Evolutionary conservation across 2,888 invertebrate species (phyloP), one percentile per base, ranked within the genome.

Genomic region (Didymodactylos carnosus): DNA sequence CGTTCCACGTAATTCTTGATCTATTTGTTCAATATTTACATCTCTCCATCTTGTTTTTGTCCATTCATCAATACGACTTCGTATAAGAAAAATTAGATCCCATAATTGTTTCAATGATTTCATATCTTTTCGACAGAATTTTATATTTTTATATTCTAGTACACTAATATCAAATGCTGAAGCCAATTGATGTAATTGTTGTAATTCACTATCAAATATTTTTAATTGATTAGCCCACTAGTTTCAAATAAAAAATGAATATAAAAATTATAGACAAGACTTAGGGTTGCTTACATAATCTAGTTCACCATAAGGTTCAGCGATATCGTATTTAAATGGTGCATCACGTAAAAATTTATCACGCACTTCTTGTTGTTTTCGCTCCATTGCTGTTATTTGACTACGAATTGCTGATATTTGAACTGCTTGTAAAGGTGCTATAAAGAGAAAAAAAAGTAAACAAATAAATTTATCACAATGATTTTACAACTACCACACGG

Each of bases 31-130:
- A 51, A 94, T 94, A 81, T 95, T 94, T 76, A 95, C 93, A 82
- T 93, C 91, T 75, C 91, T 87, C 95, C 95, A 95, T 0, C 92
- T 91, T 0, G 94, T 94, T 1, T 91, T 92, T 83, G 94, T 94
- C 95, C 95, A 95, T 81, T 94, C 92, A 80, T 92, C 91, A 72
- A 95, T 91, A 80, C 91, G 90, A 7, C 91, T 90, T 78, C 88
- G 88, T 3, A 95, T 93, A 78, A 94, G 91, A 80, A 88, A 87
- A 14, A 91, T 89, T 81, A 94, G 94, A 84, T 95, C 94, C 95
- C 95, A 95, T 16, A 95, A 87, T 88, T 92, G 91, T 88, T 92
- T 81, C 23, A 84, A 79, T 70, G 84, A 76, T 78, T 88, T 87
- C 76, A 94, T 84, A 83, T 95, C 95, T 80, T 90, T 91, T 77